Conservation (phyloP, 2,113 vertebrate genomes). For the Aspidoscelis tigris region DNA sequence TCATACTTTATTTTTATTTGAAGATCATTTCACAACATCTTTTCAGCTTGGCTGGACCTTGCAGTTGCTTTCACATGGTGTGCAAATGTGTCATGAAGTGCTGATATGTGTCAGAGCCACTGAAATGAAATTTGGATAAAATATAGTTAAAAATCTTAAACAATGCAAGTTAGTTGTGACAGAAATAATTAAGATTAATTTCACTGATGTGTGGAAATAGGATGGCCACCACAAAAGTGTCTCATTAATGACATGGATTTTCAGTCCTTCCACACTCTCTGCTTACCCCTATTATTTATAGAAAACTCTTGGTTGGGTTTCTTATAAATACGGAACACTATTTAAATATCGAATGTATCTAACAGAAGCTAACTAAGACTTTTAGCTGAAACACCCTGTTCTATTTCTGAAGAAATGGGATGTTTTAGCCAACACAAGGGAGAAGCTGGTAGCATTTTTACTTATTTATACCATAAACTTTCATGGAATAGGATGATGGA, state of each 20-base stretch:
- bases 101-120: slow-evolving; percentile 8
- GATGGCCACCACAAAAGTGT: background rate
- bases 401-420: background rate
- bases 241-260: no score
- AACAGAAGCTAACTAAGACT: background rate
- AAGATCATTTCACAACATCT: slow-evolving; percentile 36
- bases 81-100: slow-evolving; percentile 42
- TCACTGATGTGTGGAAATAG: slow-evolving; percentile 17
- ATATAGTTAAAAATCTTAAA: slow-evolving; percentile 26
- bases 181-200: slow-evolving; percentile 42
- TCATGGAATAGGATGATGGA: background rate
- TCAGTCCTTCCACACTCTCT: no score
- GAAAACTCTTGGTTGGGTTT: background rate
- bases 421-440: background rate
- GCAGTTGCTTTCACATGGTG: slow-evolving; percentile 26
- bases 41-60: slow-evolving; percentile 51
- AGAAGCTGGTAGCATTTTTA: background rate
- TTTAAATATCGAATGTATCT: slow-evolving; percentile 15
- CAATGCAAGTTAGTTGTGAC: slow-evolving; percentile 21
- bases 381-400: background rate
- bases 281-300: background rate
- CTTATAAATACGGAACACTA: background rate
- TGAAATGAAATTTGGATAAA: slow-evolving; percentile 38
- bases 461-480: background rate
- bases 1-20: slow-evolving; percentile 2